phyloP scores from a whole-genome alignment of 2,113 vertebrate genomes.

The Myodes glareolus region DNA sequence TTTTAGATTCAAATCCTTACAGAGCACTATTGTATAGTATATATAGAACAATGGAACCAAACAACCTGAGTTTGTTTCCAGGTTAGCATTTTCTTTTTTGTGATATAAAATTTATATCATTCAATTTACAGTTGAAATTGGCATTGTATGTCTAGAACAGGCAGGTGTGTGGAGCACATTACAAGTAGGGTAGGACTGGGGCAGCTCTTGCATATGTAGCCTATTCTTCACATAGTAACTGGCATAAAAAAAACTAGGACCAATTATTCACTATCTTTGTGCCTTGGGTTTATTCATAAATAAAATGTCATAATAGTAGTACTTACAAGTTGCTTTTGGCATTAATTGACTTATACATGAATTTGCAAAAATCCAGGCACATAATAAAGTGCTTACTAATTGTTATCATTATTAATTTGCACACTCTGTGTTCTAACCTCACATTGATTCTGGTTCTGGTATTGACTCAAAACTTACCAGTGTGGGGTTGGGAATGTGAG shows the following conservation, averaged over 20 bases:
- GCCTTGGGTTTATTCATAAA: background rate
- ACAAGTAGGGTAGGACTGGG: background rate
- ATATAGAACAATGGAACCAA: background rate
- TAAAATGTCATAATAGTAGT: slow-evolving; percentile 19
- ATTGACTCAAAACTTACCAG: background rate
- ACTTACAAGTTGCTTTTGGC: slow-evolving; percentile 20
- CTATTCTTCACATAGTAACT: background rate
- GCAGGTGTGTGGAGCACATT: background rate
- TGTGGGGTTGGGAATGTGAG: background rate
- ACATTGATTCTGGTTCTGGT: background rate
- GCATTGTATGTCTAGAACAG: background rate
- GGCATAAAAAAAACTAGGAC: background rate
- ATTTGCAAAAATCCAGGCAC: background rate
- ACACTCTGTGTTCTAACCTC: background rate
- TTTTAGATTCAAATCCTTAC: background rate
- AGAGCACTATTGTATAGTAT: background rate
- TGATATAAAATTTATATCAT: background rate
- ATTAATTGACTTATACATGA: slow-evolving; percentile 23
- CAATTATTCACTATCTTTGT: background rate
- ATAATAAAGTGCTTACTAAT: slow-evolving; percentile 25
- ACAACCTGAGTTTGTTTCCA: background rate
- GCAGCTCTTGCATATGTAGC: background rate
- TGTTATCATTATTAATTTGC: background rate
- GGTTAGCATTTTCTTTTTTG: background rate
- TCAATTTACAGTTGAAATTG: slow-evolving; percentile 17